These are phyloP conservation scores for Dromaius novaehollandiae DNA, from an alignment of 2,113 vertebrate genomes.

Conservation along the genomic window DNA sequence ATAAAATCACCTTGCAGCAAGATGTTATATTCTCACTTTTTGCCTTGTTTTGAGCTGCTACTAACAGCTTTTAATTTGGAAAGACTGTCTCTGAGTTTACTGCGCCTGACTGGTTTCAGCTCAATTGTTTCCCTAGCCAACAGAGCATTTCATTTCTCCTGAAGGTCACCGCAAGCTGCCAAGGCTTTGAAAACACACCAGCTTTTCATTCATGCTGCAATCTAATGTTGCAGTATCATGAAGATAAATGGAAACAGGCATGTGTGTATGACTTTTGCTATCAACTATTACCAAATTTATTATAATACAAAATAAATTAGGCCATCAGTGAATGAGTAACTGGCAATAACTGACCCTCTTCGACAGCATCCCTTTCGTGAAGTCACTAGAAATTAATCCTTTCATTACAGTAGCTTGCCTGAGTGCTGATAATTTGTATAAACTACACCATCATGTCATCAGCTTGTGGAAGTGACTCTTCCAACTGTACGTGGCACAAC, in stretches of 20 bases:
- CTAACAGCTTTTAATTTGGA: slow-evolving; percentile 79
- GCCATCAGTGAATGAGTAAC: slow-evolving; percentile 46
- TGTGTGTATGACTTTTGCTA: slow-evolving; percentile 46
- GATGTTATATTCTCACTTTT: slow-evolving; percentile 26
- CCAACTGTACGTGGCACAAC: slow-evolving; percentile 28
- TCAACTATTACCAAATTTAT: slow-evolving; percentile 67
- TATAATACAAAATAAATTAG: slow-evolving; percentile 64
- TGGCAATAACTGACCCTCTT: not conserved
- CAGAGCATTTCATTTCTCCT: slow-evolving; percentile 80
- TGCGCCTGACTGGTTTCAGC: slow-evolving; percentile 76
- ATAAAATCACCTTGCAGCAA: slow-evolving; percentile 55
- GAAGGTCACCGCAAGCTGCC: slow-evolving; percentile 82
- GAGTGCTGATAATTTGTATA: slow-evolving; percentile 42
- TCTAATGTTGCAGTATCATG: slow-evolving; percentile 69
- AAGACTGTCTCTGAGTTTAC: slow-evolving; percentile 74
- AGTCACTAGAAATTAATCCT: slow-evolving; percentile 27
- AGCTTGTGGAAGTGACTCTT: slow-evolving; percentile 45
- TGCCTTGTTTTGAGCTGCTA: slow-evolving; percentile 59
- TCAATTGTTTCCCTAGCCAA: slow-evolving; percentile 75
- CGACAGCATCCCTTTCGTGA: not conserved
- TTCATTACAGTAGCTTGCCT: slow-evolving; percentile 22
- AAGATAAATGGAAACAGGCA: slow-evolving; percentile 72
- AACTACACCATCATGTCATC: slow-evolving; percentile 40
- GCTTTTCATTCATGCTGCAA: slow-evolving; percentile 72
- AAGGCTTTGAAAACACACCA: slow-evolving; percentile 70